A percentile compares a stretch with the other conserved stretches of the same genome.
phyloP scores from a whole-genome alignment of 2,888 invertebrate species.

The Gnatocerus cornutus region DNA sequence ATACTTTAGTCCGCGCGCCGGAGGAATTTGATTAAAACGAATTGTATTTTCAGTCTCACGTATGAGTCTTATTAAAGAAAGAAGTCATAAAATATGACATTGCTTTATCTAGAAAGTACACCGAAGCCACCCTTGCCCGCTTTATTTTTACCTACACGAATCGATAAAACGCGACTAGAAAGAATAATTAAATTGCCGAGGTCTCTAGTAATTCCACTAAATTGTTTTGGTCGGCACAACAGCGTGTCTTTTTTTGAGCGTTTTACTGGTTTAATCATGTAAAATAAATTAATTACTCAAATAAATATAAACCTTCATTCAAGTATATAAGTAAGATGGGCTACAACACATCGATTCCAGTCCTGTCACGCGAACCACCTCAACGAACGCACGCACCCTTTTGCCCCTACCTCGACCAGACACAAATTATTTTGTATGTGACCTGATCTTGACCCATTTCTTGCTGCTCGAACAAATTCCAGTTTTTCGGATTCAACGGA shows the following conservation, averaged over 20 bases:
- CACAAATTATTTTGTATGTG: constrained; percentile 33
- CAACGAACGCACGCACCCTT: constrained; percentile 28
- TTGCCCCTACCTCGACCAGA: constrained; percentile 40
- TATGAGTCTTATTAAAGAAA: too few relatives aligned
- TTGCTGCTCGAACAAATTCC: too few relatives aligned
- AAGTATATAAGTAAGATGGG: constrained; percentile 41
- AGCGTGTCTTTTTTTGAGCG: too few relatives aligned
- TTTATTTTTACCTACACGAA: too few relatives aligned
- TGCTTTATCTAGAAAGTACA: too few relatives aligned
- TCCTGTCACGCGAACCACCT: constrained; percentile 36
- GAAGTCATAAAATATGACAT: too few relatives aligned
- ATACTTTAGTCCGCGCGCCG: too few relatives aligned
- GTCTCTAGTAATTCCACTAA: neutral
- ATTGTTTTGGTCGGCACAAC: neutral
- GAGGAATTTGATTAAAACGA: too few relatives aligned
- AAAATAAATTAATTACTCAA: constrained; percentile 35
- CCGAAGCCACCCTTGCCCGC: too few relatives aligned
- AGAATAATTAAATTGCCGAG: neutral
- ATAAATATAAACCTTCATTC: constrained; percentile 31
- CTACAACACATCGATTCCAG: constrained; percentile 39
- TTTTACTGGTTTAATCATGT: neutral
- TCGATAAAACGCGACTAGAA: too few relatives aligned
- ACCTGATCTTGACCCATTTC: constrained; percentile 38
- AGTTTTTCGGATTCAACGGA: too few relatives aligned
- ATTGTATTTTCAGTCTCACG: too few relatives aligned